Evolutionary conservation across 1,140 invertebrate species (phyloP), one percentile per base, ranked within the genome.

Genomic region (Drosophila miranda): DNA sequence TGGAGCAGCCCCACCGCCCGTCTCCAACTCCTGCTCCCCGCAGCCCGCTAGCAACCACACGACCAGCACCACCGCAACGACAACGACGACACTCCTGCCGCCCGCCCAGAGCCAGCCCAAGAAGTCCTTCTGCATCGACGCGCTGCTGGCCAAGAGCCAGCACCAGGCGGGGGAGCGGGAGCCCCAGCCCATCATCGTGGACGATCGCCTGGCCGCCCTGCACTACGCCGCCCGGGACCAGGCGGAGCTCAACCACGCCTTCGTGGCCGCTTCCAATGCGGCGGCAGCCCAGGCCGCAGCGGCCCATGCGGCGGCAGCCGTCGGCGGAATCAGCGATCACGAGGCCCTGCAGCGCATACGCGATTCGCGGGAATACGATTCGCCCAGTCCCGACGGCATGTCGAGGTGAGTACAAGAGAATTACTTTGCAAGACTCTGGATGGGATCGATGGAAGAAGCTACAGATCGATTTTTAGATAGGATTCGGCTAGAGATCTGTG

Each of bases 111-210:
- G 80, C 44, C 88, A 90, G 48, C 90, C 90, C 7, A 93, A 93
- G 54, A 93, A 92, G 8, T 94, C 94, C 0, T 95, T 95, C 76
- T 95, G 94, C 76, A 95, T 95, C 54, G 94, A 95, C 51, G 94
- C 94, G 0, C 82, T 95, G n/a, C 76, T 95, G 11, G 94, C 90
- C 26, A 90, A 91, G 64, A 91, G 70, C 44, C 90, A 71, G 51
- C 63, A 78, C 43, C 72, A 64, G 34, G 14, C 67, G 23, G 62
- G 53, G n/a, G 70, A 73, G 38, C 19, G 26, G 38, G 53, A 28
- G 42, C 52, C 41, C 26, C 67, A 11, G 11, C 60, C 13, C 21
- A 77, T 81, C 28, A 69, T 86, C 14, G 77, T 74, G n/a, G 82
- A 75, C 3, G 82, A 90, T 56, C 89, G 86, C 6, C 44, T 90